These are phyloP conservation scores for Amiota mariae DNA, from an alignment of 2,888 invertebrate genomes.

Conservation along the genomic window DNA sequence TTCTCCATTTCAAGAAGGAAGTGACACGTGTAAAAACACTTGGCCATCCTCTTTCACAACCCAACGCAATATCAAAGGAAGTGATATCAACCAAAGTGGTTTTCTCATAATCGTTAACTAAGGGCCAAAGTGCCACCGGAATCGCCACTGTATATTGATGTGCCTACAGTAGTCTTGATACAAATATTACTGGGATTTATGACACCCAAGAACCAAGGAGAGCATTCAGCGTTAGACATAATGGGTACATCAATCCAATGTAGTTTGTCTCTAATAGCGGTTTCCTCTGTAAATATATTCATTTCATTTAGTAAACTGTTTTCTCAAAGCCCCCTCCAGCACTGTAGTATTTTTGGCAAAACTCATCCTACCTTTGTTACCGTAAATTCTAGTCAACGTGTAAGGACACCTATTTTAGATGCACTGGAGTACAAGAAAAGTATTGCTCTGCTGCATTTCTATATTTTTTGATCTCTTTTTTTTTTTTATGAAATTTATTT, in stretches of 20 bases:
- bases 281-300: constrained; percentile 41
- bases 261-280: constrained; percentile 52
- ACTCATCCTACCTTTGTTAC: too few species aligned
- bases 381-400: too few species aligned
- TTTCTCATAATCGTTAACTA: constrained; percentile 48
- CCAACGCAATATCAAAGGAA: constrained; percentile 66
- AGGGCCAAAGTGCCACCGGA: constrained; percentile 71
- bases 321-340: too few species aligned
- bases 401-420: too few species aligned
- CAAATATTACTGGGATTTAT: constrained; percentile 56
- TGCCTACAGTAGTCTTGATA: constrained; percentile 60
- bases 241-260: constrained; percentile 56
- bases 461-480: background rate
- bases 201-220: constrained; percentile 51
- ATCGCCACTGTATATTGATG: constrained; percentile 69
- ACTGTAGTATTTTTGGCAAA: too few species aligned
- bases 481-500: constrained; percentile 35
- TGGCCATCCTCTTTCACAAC: constrained; percentile 69
- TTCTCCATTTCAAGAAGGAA: constrained; percentile 68
- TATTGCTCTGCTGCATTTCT: too few species aligned
- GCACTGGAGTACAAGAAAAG: too few species aligned
- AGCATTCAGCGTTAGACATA: constrained; percentile 56
- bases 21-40: constrained; percentile 70
- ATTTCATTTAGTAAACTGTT: background rate
- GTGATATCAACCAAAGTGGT: constrained; percentile 65